Conservation (phyloP, 2,888 invertebrate genomes). For the Anarsia innoxiella region DNA sequence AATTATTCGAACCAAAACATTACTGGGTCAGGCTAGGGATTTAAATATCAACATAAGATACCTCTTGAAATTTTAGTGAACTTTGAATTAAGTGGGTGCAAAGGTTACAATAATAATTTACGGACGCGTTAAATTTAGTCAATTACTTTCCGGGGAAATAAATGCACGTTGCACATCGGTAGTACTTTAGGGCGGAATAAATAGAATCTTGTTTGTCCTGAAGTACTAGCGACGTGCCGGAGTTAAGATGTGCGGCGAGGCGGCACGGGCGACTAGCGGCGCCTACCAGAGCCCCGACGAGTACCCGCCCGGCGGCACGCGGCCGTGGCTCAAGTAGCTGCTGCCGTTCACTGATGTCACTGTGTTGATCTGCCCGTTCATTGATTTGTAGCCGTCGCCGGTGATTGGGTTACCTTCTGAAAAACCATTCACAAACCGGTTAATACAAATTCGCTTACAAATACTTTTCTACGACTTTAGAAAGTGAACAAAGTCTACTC, state of each 20-base stretch:
- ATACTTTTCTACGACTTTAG: no score
- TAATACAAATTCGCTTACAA: no score
- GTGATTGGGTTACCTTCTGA: constrained; percentile 76
- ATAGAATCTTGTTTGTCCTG: constrained; percentile 16
- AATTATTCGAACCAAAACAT: constrained; percentile 59
- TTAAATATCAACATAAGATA: constrained; percentile 69
- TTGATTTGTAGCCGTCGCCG: constrained; percentile 74
- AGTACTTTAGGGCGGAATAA: constrained; percentile 22
- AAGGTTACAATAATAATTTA: constrained; percentile 36
- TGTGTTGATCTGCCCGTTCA: constrained; percentile 75
- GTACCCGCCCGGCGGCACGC: constrained; percentile 81
- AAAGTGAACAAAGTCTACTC: no score
- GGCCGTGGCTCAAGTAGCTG: constrained; percentile 65
- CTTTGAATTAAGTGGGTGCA: constrained; percentile 41
- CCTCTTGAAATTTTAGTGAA: constrained; percentile 48
- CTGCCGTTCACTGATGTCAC: constrained; percentile 62
- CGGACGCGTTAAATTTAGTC: constrained; percentile 2
- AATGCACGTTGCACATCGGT: constrained; percentile 36
- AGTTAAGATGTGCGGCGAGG: constrained; percentile 2
- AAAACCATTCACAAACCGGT: constrained; percentile 20
- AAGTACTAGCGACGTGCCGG: constrained; percentile 23
- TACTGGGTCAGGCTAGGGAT: constrained; percentile 72
- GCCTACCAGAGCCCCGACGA: constrained; percentile 82
- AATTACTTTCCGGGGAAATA: constrained; percentile 30
- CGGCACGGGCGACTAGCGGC: constrained; percentile 14